Conservation (phyloP, 1,140 invertebrate species). For the Drusus annulatus region DNA sequence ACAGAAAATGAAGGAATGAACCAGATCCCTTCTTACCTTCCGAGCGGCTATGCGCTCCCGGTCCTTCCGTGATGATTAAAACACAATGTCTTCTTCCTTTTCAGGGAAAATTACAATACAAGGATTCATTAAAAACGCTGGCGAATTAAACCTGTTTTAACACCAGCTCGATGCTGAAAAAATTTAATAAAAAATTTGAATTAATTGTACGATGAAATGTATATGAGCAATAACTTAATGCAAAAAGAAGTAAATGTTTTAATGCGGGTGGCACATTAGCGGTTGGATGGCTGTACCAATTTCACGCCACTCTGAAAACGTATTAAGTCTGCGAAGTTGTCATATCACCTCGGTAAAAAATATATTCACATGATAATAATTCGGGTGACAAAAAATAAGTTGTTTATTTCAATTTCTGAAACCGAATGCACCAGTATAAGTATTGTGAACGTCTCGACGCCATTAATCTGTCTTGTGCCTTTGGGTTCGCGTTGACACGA, state of each 20-base stretch:
- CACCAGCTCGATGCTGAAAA: too few relatives aligned
- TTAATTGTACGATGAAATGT: too few relatives aligned
- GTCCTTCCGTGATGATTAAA: conserved; percentile 11
- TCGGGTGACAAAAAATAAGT: conserved; percentile 44
- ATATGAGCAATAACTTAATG: neutral
- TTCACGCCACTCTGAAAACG: neutral
- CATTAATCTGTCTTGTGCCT: conserved; percentile 58
- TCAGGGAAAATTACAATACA: neutral
- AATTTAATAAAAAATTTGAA: too few relatives aligned
- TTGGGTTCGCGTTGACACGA: conserved; percentile 54
- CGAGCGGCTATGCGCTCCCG: conserved; percentile 38
- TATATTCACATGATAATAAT: neutral
- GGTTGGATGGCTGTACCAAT: neutral
- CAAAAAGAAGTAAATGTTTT: neutral
- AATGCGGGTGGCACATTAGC: neutral
- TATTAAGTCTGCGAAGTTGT: neutral
- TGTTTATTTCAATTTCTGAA: conserved; percentile 56
- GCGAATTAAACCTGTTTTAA: too few relatives aligned
- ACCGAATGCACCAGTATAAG: conserved; percentile 46
- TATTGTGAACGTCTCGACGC: conserved; percentile 53
- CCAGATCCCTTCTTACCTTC: neutral
- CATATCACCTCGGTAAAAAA: conserved; percentile 4
- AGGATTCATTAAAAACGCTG: too few relatives aligned
- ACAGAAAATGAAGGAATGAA: conserved; percentile 11
- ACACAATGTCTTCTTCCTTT: conserved; percentile 5